phyloP scores from a whole-genome alignment of 1,140 invertebrate genomes.

The Drosophila obscura region DNA sequence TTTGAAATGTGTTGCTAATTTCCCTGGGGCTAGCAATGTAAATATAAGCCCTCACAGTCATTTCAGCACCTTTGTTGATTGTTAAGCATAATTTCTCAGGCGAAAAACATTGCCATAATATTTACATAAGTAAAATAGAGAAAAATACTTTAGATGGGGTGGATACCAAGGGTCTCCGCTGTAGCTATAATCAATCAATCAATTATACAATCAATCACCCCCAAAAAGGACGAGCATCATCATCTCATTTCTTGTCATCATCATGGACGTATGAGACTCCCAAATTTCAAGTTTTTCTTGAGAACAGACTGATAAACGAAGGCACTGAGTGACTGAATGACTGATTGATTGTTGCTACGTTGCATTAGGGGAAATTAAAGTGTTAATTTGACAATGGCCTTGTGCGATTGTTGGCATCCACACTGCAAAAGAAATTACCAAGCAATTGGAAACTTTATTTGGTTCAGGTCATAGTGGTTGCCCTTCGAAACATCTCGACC shows the following conservation, averaged over 20 bases:
- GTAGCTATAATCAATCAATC: conserved; percentile 47
- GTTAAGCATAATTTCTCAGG: conserved; percentile 25
- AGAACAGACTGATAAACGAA: not conserved
- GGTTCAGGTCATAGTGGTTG: conserved; percentile 31
- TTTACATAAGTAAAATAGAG: conserved; percentile 39
- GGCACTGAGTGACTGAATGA: not conserved
- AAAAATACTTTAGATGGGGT: conserved; percentile 36
- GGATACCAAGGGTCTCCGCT: conserved; percentile 18
- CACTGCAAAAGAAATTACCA: conserved; percentile 12
- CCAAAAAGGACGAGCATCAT: conserved; percentile 12
- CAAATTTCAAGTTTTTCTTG: conserved; percentile 2
- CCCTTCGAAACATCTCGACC: conserved; percentile 34
- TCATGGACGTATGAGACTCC: conserved; percentile 5
- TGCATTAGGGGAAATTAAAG: conserved; percentile 45
- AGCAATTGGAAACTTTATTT: conserved; percentile 34
- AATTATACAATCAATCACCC: conserved; percentile 54
- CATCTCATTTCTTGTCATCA: not conserved
- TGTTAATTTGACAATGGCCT: conserved; percentile 36
- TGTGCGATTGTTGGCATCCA: not conserved
- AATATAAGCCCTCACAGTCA: no score
- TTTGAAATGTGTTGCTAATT: conserved; percentile 10
- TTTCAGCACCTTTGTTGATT: conserved; percentile 17
- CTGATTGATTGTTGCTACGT: conserved; percentile 46
- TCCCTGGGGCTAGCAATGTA: conserved; percentile 2
- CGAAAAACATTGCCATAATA: conserved; percentile 33